Base-by-base conservation (phyloP, 2,797 vertebrate genomes). In the Anas acuta region DNA sequence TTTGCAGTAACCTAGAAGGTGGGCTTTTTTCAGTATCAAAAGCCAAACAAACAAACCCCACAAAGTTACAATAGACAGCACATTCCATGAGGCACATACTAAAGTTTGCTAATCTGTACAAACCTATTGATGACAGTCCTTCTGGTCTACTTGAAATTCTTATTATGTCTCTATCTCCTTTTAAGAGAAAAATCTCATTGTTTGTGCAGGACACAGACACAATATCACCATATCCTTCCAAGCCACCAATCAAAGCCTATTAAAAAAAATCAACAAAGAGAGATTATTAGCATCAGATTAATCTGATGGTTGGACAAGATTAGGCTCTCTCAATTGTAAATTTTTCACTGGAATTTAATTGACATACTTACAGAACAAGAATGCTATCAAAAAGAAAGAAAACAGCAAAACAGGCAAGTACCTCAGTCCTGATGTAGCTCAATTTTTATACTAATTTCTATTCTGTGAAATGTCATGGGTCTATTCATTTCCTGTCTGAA, bases 101-200 rank as follows among this genome's bases (percentile, higher is more conserved):
- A 18, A 25, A 75, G 19, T 41, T 75, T 33, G 33, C 15, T 53
- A 58, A 77, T 97, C 93, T 94, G 97, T 94, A 97, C 98, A 87
- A 94, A 98, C 99, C 97, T 97, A 97, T 97, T 76, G 98, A 98
- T 18, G 98, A 78, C 5, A 98, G 90, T 84, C 99, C 99, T 97
- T 99, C 99, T 0, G 99, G 99, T 78, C 97, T 98, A 96, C 97
- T 99, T 45, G 99, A 99, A 79, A 99, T 98, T 53, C 99, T 98
- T 96, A 99, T 99, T 75, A 99, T 98, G 96, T 99, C 99, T 96
- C 99, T 97, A 91, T 99, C 99, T 92, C 99, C 99, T 92, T 99
- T 99, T 93, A 99, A 97, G 96, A 99, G 97, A 95, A 99, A 99
- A 96, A 99, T 99, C 97, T 99, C 99, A 73, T 99, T 98, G 96